Conservation (phyloP, 2,113 vertebrate species). For the Carollia perspicillata region DNA sequence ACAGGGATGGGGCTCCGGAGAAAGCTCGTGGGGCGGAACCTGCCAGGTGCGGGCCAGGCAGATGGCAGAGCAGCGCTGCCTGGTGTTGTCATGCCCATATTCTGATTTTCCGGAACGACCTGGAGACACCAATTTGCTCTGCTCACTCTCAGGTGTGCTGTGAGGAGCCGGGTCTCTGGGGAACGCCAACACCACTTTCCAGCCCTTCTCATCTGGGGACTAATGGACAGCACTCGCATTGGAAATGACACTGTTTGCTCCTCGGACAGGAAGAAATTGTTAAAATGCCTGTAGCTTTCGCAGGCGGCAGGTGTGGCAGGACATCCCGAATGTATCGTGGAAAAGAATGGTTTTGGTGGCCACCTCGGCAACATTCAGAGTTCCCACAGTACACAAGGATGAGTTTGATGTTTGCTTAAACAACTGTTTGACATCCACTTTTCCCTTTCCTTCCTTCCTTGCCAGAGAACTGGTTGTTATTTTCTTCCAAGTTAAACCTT, state of each 20-base stretch:
- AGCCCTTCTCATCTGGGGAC: slow-evolving; percentile 33
- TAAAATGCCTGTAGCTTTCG: slow-evolving; percentile 48
- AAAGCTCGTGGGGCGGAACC: slow-evolving; percentile 52
- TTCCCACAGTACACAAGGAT: not conserved
- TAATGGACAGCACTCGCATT: slow-evolving; percentile 66
- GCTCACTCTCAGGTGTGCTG: slow-evolving; percentile 57
- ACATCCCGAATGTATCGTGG: slow-evolving; percentile 44
- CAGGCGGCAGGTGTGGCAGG: slow-evolving; percentile 34
- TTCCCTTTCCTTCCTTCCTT: not conserved
- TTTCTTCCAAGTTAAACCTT: not conserved
- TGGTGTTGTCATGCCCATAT: slow-evolving; percentile 70
- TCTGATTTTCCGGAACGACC: slow-evolving; percentile 72
- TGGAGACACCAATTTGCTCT: slow-evolving; percentile 72
- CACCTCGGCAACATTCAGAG: not conserved
- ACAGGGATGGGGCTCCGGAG: rapidly evolving
- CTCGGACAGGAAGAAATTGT: slow-evolving; percentile 56
- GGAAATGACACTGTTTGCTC: slow-evolving; percentile 58
- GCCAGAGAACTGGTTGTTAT: not conserved
- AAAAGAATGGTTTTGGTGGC: not conserved
- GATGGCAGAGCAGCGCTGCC: slow-evolving; percentile 58
- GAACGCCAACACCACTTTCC: not conserved
- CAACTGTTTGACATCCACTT: not conserved
- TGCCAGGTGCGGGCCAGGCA: slow-evolving; percentile 69
- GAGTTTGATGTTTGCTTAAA: slow-evolving; percentile 32
- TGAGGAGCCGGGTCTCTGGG: slow-evolving; percentile 37